Base-by-base conservation (phyloP, 2,888 invertebrate species). In the Microchrysa polita region DNA sequence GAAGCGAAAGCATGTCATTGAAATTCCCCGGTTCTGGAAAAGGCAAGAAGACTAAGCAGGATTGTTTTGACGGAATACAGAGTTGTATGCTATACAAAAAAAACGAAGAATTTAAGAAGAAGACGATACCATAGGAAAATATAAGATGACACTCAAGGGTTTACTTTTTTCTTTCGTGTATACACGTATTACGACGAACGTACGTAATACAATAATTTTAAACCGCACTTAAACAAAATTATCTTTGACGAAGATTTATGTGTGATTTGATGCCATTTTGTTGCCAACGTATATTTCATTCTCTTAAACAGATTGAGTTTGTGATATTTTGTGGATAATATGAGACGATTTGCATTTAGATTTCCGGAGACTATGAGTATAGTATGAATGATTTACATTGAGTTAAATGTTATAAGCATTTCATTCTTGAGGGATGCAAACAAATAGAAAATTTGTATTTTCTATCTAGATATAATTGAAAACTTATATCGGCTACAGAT, bases 211-310 rank as follows among this genome's bases (percentile, higher is more conserved):
- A 53, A 55, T 67, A 69, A 55, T 48, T 55, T 69, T 69, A 69
- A 69, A 69, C 69, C 69, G 69, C 69, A 69, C 72, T 61, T 72
- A 72, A 60, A 63, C 22, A 73, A 73, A 73, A 73, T 53, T 73
- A 5, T 61, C 48, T 53, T 18, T 73, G 73, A 73, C 60, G 63
- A 73, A 73, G 73, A 73, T 73, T 73, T 73, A 73, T 73, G 73
- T 73, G 23, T 63, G 20, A 69, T 65, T 48, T 65, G 65, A 65
- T 65, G 65, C 44, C 14, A 65, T 48, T 48, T 48, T 65, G 65
- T 23, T 65, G 48, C 48, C 18, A 48, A 48, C 20, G 65, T 48
- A 65, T n/a, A n/a, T 65, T 65, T 65, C 65, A 65, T 65, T 65
- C 44, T 61, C 40, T 16, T 40, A 61, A 34, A 12, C 16, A 34